Evolutionary conservation across 2,113 vertebrate species (phyloP), one percentile per base, ranked within the genome.

Genomic region (Takifugu flavidus): DNA sequence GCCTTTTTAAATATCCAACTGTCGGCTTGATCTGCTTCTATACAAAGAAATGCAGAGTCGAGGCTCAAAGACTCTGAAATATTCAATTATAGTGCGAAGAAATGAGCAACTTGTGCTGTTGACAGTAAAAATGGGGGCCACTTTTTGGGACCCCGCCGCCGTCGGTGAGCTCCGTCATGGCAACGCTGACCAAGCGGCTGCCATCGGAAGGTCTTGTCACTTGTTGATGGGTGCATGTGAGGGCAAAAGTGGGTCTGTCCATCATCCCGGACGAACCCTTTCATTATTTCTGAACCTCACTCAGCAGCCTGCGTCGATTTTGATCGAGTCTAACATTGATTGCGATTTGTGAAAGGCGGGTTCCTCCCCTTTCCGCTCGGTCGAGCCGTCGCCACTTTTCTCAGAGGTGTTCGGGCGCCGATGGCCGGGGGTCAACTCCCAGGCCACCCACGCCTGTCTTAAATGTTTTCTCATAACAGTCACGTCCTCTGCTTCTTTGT

Each of bases 281-380:
- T 74, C 58, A 82, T 76, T 78, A 50, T 52, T 57, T 55, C 55
- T 62, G 13, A 58, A 67, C 67, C 72, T 71, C 56, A 12, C 63
- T 42, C 61, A 57, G 20, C 39, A 65, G 59, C 14, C 60, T 47
- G 52, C 26, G 27, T 25, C 11, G 34, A 8, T 47, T 68, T 49
- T 76, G 39, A 44, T 52, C 20, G 39, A 6, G 6, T 56, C 56
- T 75, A 64, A 67, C 65, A 57, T 78, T 62, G 59, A 76, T 69
- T 75, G 49, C 57, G 45, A n/a, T 53, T 57, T 15, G 45, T 10
- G 54, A 59, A 26, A 67, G 55, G 5, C 27, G 20, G 20, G 20
- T 57, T 68, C 61, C 44, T 60, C 51, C 59, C 73, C 70, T 34
- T 71, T 73, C 54, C 25, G 0, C 0, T 56, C 34, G 26, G n/a